Evolutionary conservation across 2,888 invertebrate genomes (phyloP), one percentile per base, ranked within the genome.

Genomic region (Cabera pusaria): DNA sequence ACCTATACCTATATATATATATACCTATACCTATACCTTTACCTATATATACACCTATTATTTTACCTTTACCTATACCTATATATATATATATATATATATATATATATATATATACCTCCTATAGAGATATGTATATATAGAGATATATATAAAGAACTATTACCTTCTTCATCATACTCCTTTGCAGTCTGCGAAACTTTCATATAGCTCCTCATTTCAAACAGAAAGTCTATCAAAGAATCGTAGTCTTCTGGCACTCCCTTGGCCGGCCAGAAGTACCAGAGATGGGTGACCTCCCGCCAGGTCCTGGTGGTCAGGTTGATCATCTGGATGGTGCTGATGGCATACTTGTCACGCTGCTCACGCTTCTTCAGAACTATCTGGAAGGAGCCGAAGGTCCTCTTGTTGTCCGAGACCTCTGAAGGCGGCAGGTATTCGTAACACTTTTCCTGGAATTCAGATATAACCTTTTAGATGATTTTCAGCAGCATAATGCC

Each of bases 361-460:
- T 96, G 95, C 70, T 98, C 97, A 5, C 97, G 92, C 67, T 95
- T 95, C 84, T 96, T 96, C 29, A 97, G 85, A 2, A 96, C 95
- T 4, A 97, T 92, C 75, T 96, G 96, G 78, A 92, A 97, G 65
- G 98, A 96, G 1, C 97, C 97, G 68, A 95, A 97, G 16, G 93
- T 91, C 24, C 96, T 91, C 70, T 95, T 95, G 77, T 95, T 96
- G 75, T 98, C 97, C 1, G 96, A 90, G n/a, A 97, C 94, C 67
- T 97, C 96, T 1, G 96, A 96, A 5, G 97, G 96, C 9, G 98
- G 97, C 19, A 97, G 91, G 74, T 98, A 98, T 71, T 97, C 96
- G 27, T 94, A 94, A 80, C 97, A 97, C 80, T 96, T 96, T 67
- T 96, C 95, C 94, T 95, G 76, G 17, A 90, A 86, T 8, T 14